Percentiles rank a stretch among this genome's conserved stretches.
Conservation (phyloP, 2,797 vertebrate genomes). For the Xyrichtys novacula region DNA sequence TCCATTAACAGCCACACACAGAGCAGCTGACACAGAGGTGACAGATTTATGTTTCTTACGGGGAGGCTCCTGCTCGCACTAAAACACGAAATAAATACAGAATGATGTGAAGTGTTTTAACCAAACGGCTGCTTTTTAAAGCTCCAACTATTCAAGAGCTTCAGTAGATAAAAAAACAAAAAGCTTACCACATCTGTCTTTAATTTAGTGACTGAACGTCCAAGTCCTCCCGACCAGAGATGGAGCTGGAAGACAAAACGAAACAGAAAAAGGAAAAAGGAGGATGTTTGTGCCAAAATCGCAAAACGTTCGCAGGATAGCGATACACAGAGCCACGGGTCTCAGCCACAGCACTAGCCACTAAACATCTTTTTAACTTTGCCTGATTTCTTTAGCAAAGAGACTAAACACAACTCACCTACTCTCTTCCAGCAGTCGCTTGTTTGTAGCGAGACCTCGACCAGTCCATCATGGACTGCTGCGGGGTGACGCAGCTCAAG, state of each 20-base stretch:
- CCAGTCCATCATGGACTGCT: too few species aligned
- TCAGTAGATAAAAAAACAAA: neutral
- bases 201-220: constrained; percentile 72
- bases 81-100: neutral
- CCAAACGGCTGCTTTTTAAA: neutral
- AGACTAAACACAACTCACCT: too few species aligned
- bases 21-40: constrained; percentile 72
- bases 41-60: constrained; percentile 54
- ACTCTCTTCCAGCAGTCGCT: too few species aligned
- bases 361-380: too few species aligned
- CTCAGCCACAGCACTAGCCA: too few species aligned
- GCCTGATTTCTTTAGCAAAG: too few species aligned
- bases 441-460: too few species aligned
- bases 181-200: constrained; percentile 68
- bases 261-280: neutral
- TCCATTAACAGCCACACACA: constrained; percentile 83
- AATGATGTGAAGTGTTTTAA: neutral
- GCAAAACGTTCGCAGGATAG: too few species aligned
- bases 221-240: constrained; percentile 90
- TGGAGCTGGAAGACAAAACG: constrained; percentile 81
- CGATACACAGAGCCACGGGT: too few species aligned
- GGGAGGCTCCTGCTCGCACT: constrained; percentile 56
- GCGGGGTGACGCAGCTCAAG: too few species aligned
- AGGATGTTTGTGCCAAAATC: neutral
- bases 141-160: neutral